phyloP scores from a whole-genome alignment of 2,113 vertebrate genomes.

The Sinosuthora webbiana region DNA sequence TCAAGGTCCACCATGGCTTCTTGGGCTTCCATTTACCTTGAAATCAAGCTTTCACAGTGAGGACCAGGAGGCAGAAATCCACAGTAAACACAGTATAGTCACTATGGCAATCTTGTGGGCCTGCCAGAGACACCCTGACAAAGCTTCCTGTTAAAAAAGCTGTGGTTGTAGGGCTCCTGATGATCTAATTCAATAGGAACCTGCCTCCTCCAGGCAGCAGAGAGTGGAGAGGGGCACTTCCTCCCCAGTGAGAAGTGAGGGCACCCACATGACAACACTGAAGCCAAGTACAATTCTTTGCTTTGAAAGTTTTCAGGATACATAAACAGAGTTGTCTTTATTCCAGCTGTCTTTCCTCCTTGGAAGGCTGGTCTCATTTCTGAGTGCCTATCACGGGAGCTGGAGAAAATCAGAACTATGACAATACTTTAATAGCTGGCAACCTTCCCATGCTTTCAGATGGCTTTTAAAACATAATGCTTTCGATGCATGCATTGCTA shows the following conservation, averaged over 20 bases:
- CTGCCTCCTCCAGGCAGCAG: not conserved
- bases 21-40: not conserved
- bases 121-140: not conserved
- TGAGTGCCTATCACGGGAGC: not conserved
- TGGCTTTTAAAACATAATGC: not conserved
- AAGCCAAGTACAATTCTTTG: not conserved
- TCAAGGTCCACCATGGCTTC: not conserved
- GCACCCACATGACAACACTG: not conserved
- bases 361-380: not conserved
- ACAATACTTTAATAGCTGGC: slow-evolving; percentile 26
- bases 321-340: not conserved
- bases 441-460: slow-evolving; percentile 2
- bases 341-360: not conserved
- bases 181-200: not conserved
- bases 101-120: not conserved
- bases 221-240: not conserved
- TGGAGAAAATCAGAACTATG: slow-evolving; percentile 1
- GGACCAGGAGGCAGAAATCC: not conserved
- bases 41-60: not conserved
- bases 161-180: not conserved
- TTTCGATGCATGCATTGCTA: not conserved
- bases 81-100: not conserved
- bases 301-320: not conserved
- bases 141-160: not conserved
- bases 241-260: not conserved